Conservation (phyloP, 2,888 invertebrate species). For the Sympetrum striolatum region DNA sequence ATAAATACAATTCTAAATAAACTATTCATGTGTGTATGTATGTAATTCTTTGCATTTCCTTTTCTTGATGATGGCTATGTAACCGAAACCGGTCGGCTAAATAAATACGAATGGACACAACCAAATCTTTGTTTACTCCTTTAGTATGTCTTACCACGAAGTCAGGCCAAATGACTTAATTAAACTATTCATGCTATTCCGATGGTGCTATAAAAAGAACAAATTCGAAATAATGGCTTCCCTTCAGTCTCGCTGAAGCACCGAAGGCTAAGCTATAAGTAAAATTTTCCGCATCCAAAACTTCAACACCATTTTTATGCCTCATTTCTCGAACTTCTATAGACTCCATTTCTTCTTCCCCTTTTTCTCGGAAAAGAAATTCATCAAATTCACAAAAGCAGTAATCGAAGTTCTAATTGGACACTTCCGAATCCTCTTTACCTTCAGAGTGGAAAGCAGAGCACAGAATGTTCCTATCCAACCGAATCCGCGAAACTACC, state of each 20-base stretch:
- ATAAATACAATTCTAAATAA: too few species aligned
- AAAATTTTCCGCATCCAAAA: constrained; percentile 21
- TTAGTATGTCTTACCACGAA: too few species aligned
- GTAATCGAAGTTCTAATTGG: constrained; percentile 36
- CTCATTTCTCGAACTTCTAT: neutral
- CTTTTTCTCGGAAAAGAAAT: neutral
- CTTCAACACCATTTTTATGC: constrained; percentile 6
- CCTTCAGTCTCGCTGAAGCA: neutral
- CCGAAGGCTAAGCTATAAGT: neutral
- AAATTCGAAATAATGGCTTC: neutral
- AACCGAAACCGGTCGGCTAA: too few species aligned
- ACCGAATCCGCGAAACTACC: neutral
- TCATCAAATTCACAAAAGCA: constrained; percentile 17
- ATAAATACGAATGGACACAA: too few species aligned
- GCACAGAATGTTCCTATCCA: neutral
- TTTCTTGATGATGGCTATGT: too few species aligned
- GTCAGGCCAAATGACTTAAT: neutral
- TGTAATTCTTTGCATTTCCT: too few species aligned
- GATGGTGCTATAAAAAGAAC: neutral
- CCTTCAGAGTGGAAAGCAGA: neutral
- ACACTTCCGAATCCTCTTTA: constrained; percentile 10
- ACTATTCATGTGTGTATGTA: too few species aligned
- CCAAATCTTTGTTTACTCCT: too few species aligned
- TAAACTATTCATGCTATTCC: neutral
- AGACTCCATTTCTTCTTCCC: neutral